phyloP scores from a whole-genome alignment of 2,797 vertebrate species.

The Garrulus glandarius region DNA sequence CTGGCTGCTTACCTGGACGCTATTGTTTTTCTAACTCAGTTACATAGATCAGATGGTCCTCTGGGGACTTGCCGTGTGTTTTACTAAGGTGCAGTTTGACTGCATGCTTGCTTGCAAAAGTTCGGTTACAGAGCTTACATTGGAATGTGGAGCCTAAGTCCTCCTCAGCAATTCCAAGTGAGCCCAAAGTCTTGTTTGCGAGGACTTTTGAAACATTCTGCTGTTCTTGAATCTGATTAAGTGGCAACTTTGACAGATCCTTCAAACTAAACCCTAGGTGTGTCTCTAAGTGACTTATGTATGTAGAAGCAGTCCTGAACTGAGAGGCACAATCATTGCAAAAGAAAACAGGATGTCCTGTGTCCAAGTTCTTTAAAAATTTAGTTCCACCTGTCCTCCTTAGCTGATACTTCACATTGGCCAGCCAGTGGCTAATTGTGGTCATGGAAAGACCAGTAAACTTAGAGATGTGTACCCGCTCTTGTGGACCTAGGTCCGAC shows the following conservation, averaged over 20 bases:
- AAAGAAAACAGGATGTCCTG: conserved; percentile 96
- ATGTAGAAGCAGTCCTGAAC: conserved; percentile 96
- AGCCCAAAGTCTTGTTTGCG: conserved; percentile 84
- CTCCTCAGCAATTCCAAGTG: conserved; percentile 87
- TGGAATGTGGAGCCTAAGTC: conserved; percentile 91
- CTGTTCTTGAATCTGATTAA: conserved; percentile 92
- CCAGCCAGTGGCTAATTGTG: conserved; percentile 99
- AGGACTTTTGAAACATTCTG: conserved; percentile 90
- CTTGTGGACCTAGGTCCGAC: conserved; percentile 94
- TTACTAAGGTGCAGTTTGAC: conserved; percentile 99
- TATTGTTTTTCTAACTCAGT: conserved; percentile 95
- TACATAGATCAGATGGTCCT: conserved; percentile 98
- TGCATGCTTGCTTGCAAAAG: conserved; percentile 97
- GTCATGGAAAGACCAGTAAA: conserved; percentile 99
- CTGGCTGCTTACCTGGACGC: conserved; percentile 77
- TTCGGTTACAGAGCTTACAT: conserved; percentile 97
- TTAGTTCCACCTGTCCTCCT: conserved; percentile 98
- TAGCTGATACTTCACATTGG: conserved; percentile 99
- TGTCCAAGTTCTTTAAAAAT: conserved; percentile 98
- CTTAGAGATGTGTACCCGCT: conserved; percentile 98
- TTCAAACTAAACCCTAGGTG: conserved; percentile 97
- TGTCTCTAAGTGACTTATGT: conserved; percentile 95
- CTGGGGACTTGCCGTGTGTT: conserved; percentile 97
- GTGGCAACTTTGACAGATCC: conserved; percentile 95
- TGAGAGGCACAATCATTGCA: conserved; percentile 99